A percentile compares a stretch with the other conserved stretches of the same genome.
Conservation (phyloP, 2,888 invertebrate genomes). For the Meliscaeva auricollis region DNA sequence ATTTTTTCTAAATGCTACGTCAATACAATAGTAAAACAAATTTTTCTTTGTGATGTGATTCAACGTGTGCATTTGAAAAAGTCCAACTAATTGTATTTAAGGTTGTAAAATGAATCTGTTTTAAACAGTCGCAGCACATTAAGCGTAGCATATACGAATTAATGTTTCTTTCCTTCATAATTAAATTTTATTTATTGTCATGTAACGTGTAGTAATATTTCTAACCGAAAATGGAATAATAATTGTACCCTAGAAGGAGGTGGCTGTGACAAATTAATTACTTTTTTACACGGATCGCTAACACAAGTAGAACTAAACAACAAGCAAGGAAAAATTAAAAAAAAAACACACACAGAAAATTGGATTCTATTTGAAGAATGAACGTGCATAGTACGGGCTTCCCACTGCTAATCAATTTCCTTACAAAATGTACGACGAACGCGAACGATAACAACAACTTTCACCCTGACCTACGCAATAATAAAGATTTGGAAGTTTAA, state of each 20-base stretch:
- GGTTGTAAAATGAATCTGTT: constrained; percentile 21
- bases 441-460: constrained; percentile 17
- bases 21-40: constrained; percentile 2
- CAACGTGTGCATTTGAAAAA: neutral
- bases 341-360: neutral
- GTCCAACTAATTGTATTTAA: neutral
- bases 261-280: constrained; percentile 35
- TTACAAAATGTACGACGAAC: neutral
- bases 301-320: constrained; percentile 20
- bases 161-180: neutral
- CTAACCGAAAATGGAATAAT: neutral
- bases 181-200: constrained; percentile 29
- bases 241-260: neutral
- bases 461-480: constrained; percentile 41
- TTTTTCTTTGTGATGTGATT: constrained; percentile 2
- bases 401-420: constrained; percentile 11
- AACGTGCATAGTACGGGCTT: constrained; percentile 10
- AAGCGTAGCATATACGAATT: neutral
- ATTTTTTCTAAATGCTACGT: neutral
- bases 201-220: constrained; percentile 26
- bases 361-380: constrained; percentile 2
- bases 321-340: neutral
- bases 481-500: neutral
- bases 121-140: constrained; percentile 11
- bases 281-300: constrained; percentile 28